These are phyloP conservation scores for Drosophila orena DNA, from an alignment of 1,140 invertebrate genomes.

Conservation along the genomic window DNA sequence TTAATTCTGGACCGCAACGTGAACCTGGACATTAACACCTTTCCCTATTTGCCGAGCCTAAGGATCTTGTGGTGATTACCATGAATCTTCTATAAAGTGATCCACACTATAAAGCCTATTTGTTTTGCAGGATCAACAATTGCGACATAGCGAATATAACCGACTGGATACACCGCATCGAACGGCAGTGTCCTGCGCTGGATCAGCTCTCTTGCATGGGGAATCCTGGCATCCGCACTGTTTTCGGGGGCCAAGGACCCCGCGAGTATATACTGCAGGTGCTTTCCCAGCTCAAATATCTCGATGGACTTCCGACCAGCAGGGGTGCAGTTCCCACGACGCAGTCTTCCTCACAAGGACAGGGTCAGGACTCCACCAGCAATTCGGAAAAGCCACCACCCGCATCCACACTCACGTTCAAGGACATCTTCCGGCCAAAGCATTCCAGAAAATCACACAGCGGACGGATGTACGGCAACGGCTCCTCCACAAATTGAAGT, in stretches of 20 bases:
- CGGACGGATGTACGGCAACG: conserved; percentile 42
- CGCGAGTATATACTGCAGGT: conserved; percentile 67
- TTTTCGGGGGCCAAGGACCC: conserved; percentile 41
- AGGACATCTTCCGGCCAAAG: conserved; percentile 67
- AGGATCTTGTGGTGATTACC: conserved; percentile 71
- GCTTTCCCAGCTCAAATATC: conserved; percentile 63
- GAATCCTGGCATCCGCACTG: conserved; percentile 65
- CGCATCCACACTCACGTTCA: conserved; percentile 60
- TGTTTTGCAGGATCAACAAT: conserved; percentile 72
- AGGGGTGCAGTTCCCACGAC: conserved; percentile 12
- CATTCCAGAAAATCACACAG: conserved; percentile 38
- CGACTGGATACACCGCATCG: conserved; percentile 77
- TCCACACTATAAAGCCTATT: not conserved
- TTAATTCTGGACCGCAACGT: conserved; percentile 76
- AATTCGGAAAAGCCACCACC: conserved; percentile 54
- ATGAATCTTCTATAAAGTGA: not conserved
- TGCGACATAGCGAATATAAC: conserved; percentile 75
- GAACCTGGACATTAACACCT: conserved; percentile 67
- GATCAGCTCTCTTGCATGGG: conserved; percentile 81
- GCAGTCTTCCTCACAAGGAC: conserved; percentile 50
- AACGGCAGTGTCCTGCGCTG: conserved; percentile 67
- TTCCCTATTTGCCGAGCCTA: conserved; percentile 73
- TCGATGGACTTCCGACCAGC: conserved; percentile 55
- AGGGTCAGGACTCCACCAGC: conserved; percentile 60
- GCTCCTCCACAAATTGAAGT: conserved; percentile 72